A percentile compares a stretch with the other conserved stretches of the same genome.
phyloP scores from a whole-genome alignment of 2,113 vertebrate species.

The Sterna hirundo region DNA sequence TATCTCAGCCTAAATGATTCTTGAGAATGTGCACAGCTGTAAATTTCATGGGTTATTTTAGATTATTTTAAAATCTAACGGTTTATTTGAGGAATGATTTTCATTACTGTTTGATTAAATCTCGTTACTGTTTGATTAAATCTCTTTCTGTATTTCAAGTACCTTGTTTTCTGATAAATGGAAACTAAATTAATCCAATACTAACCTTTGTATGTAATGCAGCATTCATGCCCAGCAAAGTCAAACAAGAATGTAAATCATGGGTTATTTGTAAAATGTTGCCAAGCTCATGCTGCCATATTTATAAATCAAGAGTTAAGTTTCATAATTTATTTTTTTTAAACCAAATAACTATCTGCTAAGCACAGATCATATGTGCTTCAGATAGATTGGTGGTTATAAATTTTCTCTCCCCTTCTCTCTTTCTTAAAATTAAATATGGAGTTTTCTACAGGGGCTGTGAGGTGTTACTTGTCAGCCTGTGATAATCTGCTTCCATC shows the following conservation, averaged over 20 bases:
- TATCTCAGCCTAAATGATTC: neutral
- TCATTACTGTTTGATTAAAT: neutral
- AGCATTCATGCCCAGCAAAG: neutral
- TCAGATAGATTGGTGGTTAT: slow-evolving; percentile 67
- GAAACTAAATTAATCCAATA: neutral
- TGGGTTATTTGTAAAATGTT: slow-evolving; percentile 70
- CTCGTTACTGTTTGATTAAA: neutral
- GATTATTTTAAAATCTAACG: neutral
- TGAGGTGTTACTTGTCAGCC: neutral
- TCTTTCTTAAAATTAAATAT: neutral
- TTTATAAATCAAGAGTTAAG: slow-evolving; percentile 33
- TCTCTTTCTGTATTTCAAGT: neutral
- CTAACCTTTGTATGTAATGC: neutral
- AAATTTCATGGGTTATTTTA: neutral
- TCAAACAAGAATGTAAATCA: neutral
- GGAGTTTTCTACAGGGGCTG: neutral
- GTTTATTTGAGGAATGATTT: neutral
- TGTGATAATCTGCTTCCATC: slow-evolving; percentile 23
- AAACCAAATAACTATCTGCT: slow-evolving; percentile 61
- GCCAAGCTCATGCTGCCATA: slow-evolving; percentile 72
- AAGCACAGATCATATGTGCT: slow-evolving; percentile 61
- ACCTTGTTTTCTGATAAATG: neutral
- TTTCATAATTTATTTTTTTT: slow-evolving; percentile 15
- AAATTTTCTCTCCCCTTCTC: slow-evolving; percentile 10
- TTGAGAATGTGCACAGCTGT: neutral